A percentile compares a stretch with the other conserved stretches of the same genome.
phyloP scores from a whole-genome alignment of 2,888 invertebrate species.

The Chalcis sispes region DNA sequence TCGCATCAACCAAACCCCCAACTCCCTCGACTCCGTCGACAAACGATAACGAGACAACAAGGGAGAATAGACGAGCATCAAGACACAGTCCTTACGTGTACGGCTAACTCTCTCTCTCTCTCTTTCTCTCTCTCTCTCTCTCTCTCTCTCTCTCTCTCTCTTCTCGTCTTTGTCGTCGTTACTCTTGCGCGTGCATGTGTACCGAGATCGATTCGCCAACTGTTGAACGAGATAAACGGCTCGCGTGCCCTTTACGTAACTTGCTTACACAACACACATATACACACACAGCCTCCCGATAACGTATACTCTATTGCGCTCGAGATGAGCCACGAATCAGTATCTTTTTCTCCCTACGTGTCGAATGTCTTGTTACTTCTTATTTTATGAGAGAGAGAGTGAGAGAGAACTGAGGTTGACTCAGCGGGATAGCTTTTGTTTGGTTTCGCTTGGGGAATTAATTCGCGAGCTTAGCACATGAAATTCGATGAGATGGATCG shows the following conservation, averaged over 20 bases:
- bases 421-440: not conserved
- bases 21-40: not conserved
- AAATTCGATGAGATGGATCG: no score
- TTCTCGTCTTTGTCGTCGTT: no score
- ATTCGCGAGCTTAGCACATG: no score
- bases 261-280: not conserved
- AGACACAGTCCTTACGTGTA: conserved; percentile 1
- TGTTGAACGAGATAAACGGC: conserved; percentile 54
- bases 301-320: no score
- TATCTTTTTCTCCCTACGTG: no score
- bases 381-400: not conserved
- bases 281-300: not conserved
- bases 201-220: conserved; percentile 50
- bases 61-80: not conserved
- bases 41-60: conserved; percentile 8
- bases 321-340: not conserved
- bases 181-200: no score
- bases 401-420: not conserved
- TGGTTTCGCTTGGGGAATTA: no score
- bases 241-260: not conserved
- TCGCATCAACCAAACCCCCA: not conserved
- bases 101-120: not conserved
- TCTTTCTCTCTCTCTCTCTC: no score
- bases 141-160: no score
- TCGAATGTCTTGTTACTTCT: no score